phyloP scores from a whole-genome alignment of 2,888 invertebrate species.

The Eristalis pertinax region DNA sequence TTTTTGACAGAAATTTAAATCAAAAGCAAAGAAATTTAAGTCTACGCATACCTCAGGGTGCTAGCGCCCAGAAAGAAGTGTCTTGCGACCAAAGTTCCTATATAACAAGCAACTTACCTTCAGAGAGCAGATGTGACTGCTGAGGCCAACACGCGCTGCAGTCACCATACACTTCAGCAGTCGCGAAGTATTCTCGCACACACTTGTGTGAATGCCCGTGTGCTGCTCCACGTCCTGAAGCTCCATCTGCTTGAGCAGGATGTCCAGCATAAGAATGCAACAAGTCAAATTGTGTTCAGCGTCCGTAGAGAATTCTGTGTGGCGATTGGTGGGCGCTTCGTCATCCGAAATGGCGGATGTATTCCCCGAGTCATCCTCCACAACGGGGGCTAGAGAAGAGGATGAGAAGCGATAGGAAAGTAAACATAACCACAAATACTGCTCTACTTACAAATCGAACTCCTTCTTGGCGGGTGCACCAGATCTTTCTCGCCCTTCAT shows the following conservation, averaged over 20 bases:
- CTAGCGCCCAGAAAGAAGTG: background rate
- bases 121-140: conserved; percentile 84
- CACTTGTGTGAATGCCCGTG: conserved; percentile 88
- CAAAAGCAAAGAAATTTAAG: too few species aligned
- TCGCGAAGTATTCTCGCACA: conserved; percentile 88
- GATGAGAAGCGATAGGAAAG: background rate
- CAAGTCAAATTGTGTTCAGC: conserved; percentile 93
- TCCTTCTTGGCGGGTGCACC: conserved; percentile 81
- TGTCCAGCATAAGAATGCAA: conserved; percentile 97
- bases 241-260: conserved; percentile 96
- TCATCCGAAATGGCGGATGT: conserved; percentile 88
- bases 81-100: too few species aligned
- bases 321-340: conserved; percentile 84
- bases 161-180: conserved; percentile 89
- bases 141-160: conserved; percentile 87
- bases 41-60: too few species aligned
- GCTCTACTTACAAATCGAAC: conserved; percentile 83
- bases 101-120: conserved; percentile 77
- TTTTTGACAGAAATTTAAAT: too few species aligned
- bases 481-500: conserved; percentile 78
- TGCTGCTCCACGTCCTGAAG: conserved; percentile 92
- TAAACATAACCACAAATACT: background rate
- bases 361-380: conserved; percentile 87
- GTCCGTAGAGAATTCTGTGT: conserved; percentile 87
- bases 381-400: conserved; percentile 83